Evolutionary conservation across 2,888 invertebrate species (phyloP), one percentile per base, ranked within the genome.

Genomic region (Augiades crinisus): DNA sequence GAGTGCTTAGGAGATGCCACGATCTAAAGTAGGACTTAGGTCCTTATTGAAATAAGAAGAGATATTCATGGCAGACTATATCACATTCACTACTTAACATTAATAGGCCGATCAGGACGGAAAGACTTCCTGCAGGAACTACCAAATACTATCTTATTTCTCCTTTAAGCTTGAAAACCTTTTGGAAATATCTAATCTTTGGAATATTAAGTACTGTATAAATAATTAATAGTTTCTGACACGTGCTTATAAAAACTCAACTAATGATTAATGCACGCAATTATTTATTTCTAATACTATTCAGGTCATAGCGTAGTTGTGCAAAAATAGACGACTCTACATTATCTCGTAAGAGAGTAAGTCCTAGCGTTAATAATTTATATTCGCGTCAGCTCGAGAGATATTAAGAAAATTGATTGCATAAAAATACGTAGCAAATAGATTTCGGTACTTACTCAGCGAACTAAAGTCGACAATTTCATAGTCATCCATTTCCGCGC

Each of bases 381-480:
- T 10, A 10, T 16, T 36, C 3, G 19, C n/a, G 7, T 17, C 14
- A 12, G 4, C 3, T 21, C 5, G 21, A 44, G n/a, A 10, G 8
- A 14, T 8, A 34, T n/a, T 7, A 12, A 5, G 6, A 21, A 8
- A 14, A 10, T 34, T 13, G 16, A 22, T 22, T 1, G 13, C 8
- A 14, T n/a, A 1, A 19, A 43, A 3, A 30, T 21, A 22, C 6
- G 8, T 37, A 30, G 12, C 30, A 47, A 17, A 21, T 21, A 34
- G 16, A 49, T 49, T 33, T 49, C 36, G 53, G 41, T 56, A 82
- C 88, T 84, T 65, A 88, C 88, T 79, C 62, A 88, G 64, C 55
- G 78, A 72, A 59, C 49, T 70, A 58, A 81, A 87, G 22, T 83
- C 80, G 8, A 85, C 80, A 37, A 85, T 67, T 70, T 80, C 65